These are phyloP conservation scores for Sebastes fasciatus DNA, from an alignment of 2,113 vertebrate genomes.

Conservation along the genomic window DNA sequence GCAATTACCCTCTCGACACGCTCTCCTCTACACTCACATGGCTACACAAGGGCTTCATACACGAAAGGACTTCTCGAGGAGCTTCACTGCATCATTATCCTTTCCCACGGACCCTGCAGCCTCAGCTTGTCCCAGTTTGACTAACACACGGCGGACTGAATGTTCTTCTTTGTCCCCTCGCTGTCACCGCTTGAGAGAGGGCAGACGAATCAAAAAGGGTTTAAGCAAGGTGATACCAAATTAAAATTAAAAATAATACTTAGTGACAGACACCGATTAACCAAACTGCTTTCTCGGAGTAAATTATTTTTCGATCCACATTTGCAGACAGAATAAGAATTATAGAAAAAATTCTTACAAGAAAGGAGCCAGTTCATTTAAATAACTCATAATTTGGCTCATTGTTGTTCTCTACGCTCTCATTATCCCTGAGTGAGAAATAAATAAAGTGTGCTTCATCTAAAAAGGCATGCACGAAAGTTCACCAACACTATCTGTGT, in stretches of 20 bases:
- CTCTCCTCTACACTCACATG: conserved; percentile 56
- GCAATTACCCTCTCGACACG: conserved; percentile 85
- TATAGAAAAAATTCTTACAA: neutral
- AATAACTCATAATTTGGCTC: neutral
- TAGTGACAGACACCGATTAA: neutral
- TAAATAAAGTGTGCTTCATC: neutral
- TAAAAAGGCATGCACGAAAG: conserved; percentile 5
- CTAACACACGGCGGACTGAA: conserved; percentile 23
- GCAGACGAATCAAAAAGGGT: conserved; percentile 26
- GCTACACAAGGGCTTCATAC: conserved; percentile 51
- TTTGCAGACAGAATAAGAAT: neutral
- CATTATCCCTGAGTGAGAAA: neutral
- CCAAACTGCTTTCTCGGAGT: neutral
- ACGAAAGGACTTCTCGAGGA: conserved; percentile 77
- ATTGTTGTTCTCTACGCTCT: neutral
- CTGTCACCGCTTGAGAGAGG: conserved; percentile 19
- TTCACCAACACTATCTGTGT: neutral
- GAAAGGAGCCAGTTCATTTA: neutral
- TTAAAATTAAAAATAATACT: neutral
- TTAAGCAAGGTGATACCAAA: conserved; percentile 30
- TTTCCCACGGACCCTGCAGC: conserved; percentile 71
- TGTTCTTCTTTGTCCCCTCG: conserved; percentile 41
- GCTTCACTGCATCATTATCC: conserved; percentile 54
- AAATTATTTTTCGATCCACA: neutral
- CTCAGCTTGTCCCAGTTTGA: conserved; percentile 73